Evolutionary conservation across 2,113 vertebrate species (phyloP).

Genomic region (Myrmecobius fasciatus): DNA sequence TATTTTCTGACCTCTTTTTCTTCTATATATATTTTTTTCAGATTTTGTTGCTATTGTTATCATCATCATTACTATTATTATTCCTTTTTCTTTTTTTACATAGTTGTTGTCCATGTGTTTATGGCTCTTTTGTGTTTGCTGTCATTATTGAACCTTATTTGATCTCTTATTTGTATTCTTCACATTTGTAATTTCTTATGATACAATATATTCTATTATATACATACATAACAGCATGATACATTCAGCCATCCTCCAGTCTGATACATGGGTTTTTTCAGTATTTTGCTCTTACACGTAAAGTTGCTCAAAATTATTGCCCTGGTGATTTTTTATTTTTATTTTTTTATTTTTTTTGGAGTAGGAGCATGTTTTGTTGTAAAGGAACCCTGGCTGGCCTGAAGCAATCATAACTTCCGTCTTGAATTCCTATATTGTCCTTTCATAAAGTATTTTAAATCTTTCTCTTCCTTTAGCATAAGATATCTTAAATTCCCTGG

Average conservation of each 20-base stretch:
- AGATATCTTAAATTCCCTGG: neutral
- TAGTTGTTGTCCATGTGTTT: neutral
- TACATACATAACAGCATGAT: neutral
- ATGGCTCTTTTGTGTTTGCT: neutral
- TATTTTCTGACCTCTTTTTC: neutral
- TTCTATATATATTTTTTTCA: neutral
- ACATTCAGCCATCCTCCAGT: neutral
- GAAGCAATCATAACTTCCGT: neutral
- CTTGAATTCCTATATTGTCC: neutral
- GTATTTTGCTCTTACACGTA: no score
- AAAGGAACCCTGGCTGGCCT: neutral
- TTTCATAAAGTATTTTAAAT: neutral
- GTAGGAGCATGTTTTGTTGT: neutral
- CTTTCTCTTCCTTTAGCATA: neutral
- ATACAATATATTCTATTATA: neutral
- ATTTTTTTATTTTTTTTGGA: neutral
- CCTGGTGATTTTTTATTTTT: neutral
- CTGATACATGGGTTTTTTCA: neutral
- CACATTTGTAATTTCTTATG: neutral
- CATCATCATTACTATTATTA: neutral
- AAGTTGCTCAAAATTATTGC: neutral
- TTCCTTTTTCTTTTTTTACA: neutral
- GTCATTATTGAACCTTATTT: neutral
- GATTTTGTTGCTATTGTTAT: neutral
- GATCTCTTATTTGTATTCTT: neutral